Conservation (phyloP, 2,888 invertebrate genomes). For the Eilema depressum region DNA sequence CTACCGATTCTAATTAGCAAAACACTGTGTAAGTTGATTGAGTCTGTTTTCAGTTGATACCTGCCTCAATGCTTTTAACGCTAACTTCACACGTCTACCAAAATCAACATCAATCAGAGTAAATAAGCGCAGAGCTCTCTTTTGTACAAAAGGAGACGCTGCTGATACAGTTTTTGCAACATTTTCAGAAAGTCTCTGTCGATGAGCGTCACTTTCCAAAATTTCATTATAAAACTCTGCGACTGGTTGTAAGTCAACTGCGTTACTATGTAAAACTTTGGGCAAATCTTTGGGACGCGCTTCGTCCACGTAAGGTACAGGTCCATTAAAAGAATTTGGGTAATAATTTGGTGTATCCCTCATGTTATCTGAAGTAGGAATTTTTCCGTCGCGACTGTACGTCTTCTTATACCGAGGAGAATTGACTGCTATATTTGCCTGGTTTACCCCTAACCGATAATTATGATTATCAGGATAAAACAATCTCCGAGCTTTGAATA, state of each 20-base stretch:
- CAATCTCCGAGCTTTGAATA: conserved; percentile 5
- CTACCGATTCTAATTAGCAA: background rate
- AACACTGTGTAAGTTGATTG: background rate
- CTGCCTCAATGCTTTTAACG: background rate
- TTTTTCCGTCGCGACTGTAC: conserved; percentile 3
- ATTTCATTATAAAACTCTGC: conserved; percentile 15
- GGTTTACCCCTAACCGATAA: conserved; percentile 13
- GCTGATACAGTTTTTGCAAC: background rate
- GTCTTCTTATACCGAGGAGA: background rate
- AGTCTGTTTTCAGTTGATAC: background rate
- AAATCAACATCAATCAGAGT: conserved; percentile 11
- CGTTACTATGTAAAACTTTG: conserved; percentile 1
- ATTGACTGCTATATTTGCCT: conserved; percentile 3
- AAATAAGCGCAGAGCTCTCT: background rate
- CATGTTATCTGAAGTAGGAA: conserved; percentile 5
- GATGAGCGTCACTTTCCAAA: conserved; percentile 12
- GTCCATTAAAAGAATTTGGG: conserved; percentile 12
- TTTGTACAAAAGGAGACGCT: background rate
- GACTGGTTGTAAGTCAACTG: conserved; percentile 8
- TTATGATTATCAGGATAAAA: conserved; percentile 4
- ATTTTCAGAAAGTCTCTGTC: conserved; percentile 16
- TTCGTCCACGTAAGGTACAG: conserved; percentile 7
- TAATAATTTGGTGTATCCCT: conserved; percentile 11
- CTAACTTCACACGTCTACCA: conserved; percentile 3
- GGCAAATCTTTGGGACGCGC: conserved; percentile 3